Evolutionary conservation across 1,140 invertebrate species (phyloP).

Genomic region (Drosophila subobscura): DNA sequence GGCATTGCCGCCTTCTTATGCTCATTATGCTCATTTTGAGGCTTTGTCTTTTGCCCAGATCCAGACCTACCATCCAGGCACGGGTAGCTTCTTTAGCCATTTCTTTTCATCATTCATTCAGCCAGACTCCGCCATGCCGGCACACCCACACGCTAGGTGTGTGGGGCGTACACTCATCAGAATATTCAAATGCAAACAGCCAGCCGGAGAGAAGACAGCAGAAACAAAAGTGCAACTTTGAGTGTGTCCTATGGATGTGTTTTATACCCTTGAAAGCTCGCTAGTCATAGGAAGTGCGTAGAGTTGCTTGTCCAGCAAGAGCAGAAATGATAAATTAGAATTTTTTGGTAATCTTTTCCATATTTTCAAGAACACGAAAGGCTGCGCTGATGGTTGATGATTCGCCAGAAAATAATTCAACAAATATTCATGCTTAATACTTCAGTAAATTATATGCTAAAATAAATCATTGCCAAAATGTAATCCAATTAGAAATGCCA

Average conservation of each 20-base stretch:
- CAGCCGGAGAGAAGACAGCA: slow-evolving; percentile 36
- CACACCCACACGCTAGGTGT: slow-evolving; percentile 15
- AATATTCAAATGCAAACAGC: slow-evolving; percentile 71
- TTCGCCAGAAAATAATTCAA: no score
- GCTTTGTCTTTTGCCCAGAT: slow-evolving; percentile 66
- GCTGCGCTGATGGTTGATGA: no score
- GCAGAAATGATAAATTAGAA: no score
- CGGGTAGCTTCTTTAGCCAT: slow-evolving; percentile 56
- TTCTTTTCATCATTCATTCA: slow-evolving; percentile 76
- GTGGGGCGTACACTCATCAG: slow-evolving; percentile 26
- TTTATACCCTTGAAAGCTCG: background rate
- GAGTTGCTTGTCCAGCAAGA: no score
- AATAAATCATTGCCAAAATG: no score
- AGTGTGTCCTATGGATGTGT: background rate
- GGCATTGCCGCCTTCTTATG: slow-evolving; percentile 70
- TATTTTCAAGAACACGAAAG: no score
- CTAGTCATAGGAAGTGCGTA: background rate
- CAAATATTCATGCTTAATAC: no score
- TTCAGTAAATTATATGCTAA: no score
- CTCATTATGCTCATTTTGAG: slow-evolving; percentile 79
- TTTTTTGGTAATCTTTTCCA: no score
- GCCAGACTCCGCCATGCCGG: slow-evolving; percentile 32
- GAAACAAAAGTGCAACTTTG: slow-evolving; percentile 61
- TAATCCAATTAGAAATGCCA: no score
- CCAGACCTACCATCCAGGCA: slow-evolving; percentile 4